phyloP scores from a whole-genome alignment of 1,140 invertebrate species.

The Calephelis virginiensis region DNA sequence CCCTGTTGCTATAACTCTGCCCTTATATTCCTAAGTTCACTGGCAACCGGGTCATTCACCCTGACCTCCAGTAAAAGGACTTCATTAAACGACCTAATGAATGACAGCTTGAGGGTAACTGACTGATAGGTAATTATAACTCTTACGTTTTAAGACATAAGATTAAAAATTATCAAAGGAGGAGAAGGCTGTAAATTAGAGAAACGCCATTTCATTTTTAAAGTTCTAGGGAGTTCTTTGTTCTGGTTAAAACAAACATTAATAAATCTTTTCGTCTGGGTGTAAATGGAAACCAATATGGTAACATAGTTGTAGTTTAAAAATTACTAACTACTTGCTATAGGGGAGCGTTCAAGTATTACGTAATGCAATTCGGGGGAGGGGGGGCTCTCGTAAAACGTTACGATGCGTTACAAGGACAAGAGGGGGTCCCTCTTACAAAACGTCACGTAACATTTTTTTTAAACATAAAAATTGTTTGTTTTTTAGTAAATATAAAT shows the following conservation, averaged over 20 bases:
- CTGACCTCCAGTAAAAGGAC: conserved; percentile 61
- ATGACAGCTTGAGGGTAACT: conserved; percentile 22
- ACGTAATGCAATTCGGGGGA: no score
- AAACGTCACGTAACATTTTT: no score
- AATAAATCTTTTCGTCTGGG: conserved; percentile 13
- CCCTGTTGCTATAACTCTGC: conserved; percentile 27
- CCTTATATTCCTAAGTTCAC: conserved; percentile 28
- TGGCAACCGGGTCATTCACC: conserved; percentile 50
- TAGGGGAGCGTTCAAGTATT: no score
- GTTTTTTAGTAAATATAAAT: no score
- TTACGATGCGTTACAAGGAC: no score
- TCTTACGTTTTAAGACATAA: conserved; percentile 24
- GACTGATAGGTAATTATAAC: conserved; percentile 18
- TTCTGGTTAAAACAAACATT: conserved; percentile 36
- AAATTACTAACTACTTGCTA: no score
- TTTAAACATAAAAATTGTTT: no score
- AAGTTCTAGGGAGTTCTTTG: conserved; percentile 49
- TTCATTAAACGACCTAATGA: conserved; percentile 41
- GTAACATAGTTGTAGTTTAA: neutral
- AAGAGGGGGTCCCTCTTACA: no score
- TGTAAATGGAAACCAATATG: conserved; percentile 3
- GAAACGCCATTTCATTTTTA: conserved; percentile 41
- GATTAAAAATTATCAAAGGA: conserved; percentile 7
- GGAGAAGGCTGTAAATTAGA: neutral
- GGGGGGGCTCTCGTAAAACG: no score